Conservation (phyloP, 2,113 vertebrate genomes). For the Barbus barbus region DNA sequence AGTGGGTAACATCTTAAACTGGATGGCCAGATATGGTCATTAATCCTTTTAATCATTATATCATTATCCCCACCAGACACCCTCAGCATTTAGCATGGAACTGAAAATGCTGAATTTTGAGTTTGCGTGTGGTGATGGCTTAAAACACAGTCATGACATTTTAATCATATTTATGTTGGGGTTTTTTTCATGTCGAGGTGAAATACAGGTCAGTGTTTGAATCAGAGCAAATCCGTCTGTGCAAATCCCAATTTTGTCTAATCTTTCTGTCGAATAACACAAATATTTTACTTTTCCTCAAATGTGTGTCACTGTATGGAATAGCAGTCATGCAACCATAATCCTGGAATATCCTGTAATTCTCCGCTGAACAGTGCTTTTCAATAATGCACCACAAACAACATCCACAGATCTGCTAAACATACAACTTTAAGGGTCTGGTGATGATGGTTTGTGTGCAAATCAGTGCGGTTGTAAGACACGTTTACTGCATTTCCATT, state of each 20-base stretch:
- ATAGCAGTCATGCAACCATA: slow-evolving; percentile 2
- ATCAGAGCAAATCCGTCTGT: slow-evolving; percentile 23
- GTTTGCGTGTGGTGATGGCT: neutral
- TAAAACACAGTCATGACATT: slow-evolving; percentile 21
- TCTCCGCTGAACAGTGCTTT: neutral
- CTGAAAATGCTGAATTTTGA: neutral
- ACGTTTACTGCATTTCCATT: neutral
- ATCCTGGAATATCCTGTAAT: slow-evolving; percentile 6
- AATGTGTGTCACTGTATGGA: slow-evolving; percentile 23
- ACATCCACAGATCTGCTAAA: neutral
- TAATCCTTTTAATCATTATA: slow-evolving; percentile 1
- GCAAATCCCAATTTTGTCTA: slow-evolving; percentile 16
- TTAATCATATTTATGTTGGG: slow-evolving; percentile 10
- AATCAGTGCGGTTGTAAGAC: neutral
- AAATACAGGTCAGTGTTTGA: slow-evolving; percentile 34
- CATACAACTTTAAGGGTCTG: neutral
- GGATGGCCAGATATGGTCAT: neutral
- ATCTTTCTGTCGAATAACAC: slow-evolving; percentile 4
- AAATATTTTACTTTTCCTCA: neutral
- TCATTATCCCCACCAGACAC: neutral
- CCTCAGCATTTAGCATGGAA: neutral
- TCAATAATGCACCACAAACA: neutral
- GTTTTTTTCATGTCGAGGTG: neutral
- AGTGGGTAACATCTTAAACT: neutral
- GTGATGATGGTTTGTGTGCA: neutral